These are phyloP conservation scores for Huso huso DNA, from an alignment of 2,797 vertebrate genomes.

Conservation along the genomic window DNA sequence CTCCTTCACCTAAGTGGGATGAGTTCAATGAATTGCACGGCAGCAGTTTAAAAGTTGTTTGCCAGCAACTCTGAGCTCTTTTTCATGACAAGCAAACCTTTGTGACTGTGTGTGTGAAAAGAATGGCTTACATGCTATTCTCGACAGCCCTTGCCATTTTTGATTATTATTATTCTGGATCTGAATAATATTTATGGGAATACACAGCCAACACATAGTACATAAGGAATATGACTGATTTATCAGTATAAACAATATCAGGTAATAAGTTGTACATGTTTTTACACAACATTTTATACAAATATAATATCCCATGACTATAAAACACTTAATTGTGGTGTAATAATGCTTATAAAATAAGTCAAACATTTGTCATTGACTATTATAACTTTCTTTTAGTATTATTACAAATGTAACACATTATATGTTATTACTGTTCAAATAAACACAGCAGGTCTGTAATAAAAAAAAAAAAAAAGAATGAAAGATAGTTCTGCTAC, in stretches of 20 bases:
- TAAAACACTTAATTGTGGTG: too few relatives aligned
- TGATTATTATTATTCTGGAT: not conserved
- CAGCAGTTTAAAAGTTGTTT: conserved; percentile 1
- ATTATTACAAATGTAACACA: too few relatives aligned
- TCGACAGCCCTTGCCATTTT: not conserved
- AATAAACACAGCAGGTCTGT: not conserved
- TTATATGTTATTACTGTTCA: not conserved
- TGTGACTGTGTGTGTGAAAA: not conserved
- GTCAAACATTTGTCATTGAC: too few relatives aligned
- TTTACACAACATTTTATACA: too few relatives aligned
- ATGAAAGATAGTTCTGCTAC: not conserved
- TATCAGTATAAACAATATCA: too few relatives aligned
- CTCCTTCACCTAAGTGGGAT: conserved; percentile 36
- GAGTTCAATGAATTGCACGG: conserved; percentile 43
- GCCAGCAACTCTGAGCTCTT: not conserved
- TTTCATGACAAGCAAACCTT: not conserved
- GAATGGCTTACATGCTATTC: not conserved
- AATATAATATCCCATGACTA: too few relatives aligned
- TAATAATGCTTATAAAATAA: too few relatives aligned
- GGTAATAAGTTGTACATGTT: too few relatives aligned
- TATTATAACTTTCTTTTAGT: too few relatives aligned
- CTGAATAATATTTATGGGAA: too few relatives aligned
- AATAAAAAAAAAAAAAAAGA: not conserved
- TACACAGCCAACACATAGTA: too few relatives aligned
- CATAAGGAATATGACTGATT: too few relatives aligned